A percentile compares a stretch with the other conserved stretches of the same genome.
Conservation (phyloP, 2,888 invertebrate genomes). For the Aquatica leii region DNA sequence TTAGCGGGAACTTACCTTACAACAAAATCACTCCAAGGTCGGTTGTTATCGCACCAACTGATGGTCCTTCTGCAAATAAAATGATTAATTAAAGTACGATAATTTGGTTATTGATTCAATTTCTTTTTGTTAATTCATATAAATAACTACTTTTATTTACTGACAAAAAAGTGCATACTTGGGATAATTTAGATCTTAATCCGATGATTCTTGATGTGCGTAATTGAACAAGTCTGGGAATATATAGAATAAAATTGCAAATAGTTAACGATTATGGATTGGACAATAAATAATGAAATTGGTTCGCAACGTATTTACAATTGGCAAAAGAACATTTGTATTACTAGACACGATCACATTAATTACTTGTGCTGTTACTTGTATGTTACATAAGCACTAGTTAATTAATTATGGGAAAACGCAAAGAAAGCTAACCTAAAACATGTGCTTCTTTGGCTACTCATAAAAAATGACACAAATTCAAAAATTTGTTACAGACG, state of each 20-base stretch:
- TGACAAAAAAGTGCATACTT: not conserved
- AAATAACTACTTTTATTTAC: not conserved
- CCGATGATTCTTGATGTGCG: slow-evolving; percentile 10
- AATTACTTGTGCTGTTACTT: slow-evolving; percentile 37
- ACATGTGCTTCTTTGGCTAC: not conserved
- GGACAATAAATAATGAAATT: slow-evolving; percentile 36
- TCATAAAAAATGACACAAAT: slow-evolving; percentile 1
- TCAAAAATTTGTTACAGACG: not conserved
- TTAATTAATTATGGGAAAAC: slow-evolving; percentile 43
- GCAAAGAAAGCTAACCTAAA: slow-evolving; percentile 23
- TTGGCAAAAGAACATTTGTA: slow-evolving; percentile 37
- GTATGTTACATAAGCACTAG: slow-evolving; percentile 35
- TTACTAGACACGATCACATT: slow-evolving; percentile 40
- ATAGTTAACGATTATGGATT: slow-evolving; percentile 32
- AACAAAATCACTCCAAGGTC: not conserved
- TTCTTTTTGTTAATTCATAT: not conserved
- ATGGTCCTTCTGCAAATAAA: not conserved
- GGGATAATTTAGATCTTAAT: slow-evolving; percentile 20
- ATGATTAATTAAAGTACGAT: too few relatives aligned
- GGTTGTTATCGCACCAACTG: slow-evolving; percentile 4
- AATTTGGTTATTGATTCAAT: too few relatives aligned
- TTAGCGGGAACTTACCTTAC: not conserved
- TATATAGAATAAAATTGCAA: slow-evolving; percentile 25
- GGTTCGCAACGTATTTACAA: slow-evolving; percentile 28
- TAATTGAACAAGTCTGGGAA: slow-evolving; percentile 14